Base-by-base conservation (phyloP, 2,113 vertebrate species). In the Perccottus glenii region DNA sequence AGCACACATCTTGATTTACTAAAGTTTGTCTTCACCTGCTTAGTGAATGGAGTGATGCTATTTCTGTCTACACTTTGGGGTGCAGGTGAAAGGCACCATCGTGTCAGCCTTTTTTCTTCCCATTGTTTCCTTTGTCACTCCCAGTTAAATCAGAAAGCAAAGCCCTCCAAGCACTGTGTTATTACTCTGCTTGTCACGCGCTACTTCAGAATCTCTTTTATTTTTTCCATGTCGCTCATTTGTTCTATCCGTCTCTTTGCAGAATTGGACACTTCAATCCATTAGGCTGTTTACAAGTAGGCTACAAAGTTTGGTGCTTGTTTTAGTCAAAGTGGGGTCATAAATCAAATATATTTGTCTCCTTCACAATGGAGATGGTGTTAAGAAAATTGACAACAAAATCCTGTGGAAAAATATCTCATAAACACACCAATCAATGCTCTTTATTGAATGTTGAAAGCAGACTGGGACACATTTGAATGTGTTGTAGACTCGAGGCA, bases 141-240 rank as follows among this genome's bases (percentile, higher is more conserved):
- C 47, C 35, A 75, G 83, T 88, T 83, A 85, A 86, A 77, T 88
- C 69, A 84, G 84, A 83, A 77, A 81, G 82, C 57, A 51, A 83
- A 84, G 77, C 64, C 69, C 76, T 77, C 61, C 36, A 11, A 75
- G 77, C 80, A 19, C 73, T n/a, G 46, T 83, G 80, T 85, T 81
- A 83, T 87, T 80, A 79, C 73, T 78, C 72, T 61, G 75, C 83
- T 85, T 81, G 87, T 87, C 85, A 84, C 46, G 52, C 72, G 8
- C 49, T 53, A 60, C 83, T 75, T 86, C 76, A 72, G 61, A 85
- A 67, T 82, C 55, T 2, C 9, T 80, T 82, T 78, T 67, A 62
- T 86, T 80, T 75, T 53, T 60, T 74, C 66, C 9, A 33, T 32
- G 70, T 78, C 70, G 40, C 73, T 85, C 80, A 84, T 83, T 80